These are phyloP conservation scores for Geococcyx californianus DNA, from an alignment of 2,113 vertebrate species.

Conservation along the genomic window DNA sequence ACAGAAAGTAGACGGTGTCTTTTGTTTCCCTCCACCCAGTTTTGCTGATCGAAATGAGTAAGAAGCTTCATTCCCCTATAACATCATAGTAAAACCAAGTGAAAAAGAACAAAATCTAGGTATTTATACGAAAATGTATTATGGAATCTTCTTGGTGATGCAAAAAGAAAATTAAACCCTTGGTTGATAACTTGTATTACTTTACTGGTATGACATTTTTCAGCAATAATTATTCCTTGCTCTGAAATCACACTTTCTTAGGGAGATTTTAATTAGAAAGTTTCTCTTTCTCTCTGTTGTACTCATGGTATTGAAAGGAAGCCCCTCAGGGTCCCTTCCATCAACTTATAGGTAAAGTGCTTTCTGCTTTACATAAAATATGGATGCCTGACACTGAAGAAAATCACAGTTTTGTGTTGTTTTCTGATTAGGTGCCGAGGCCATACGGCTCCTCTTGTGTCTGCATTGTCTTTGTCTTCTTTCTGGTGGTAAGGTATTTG, in stretches of 20 bases:
- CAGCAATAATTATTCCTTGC: conserved; percentile 1
- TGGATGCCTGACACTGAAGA: not conserved
- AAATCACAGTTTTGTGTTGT: not conserved
- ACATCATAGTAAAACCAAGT: not conserved
- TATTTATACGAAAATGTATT: not conserved
- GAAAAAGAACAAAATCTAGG: not conserved
- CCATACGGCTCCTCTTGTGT: fast-evolving
- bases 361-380: not conserved
- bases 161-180: conserved; percentile 22
- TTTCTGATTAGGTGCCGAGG: not conserved
- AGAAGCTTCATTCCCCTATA: not conserved
- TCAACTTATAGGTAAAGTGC: not conserved
- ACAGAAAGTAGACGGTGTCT: not conserved
- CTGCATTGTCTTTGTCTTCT: not conserved
- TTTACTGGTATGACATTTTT: not conserved
- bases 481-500: not conserved
- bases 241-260: not conserved
- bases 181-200: not conserved
- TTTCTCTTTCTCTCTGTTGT: not conserved
- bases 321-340: not conserved
- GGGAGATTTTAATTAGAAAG: conserved; percentile 36
- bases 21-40: not conserved
- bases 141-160: not conserved
- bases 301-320: not conserved
- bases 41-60: not conserved